Conservation (phyloP, 2,888 invertebrate species). For the Molanna angustata region DNA sequence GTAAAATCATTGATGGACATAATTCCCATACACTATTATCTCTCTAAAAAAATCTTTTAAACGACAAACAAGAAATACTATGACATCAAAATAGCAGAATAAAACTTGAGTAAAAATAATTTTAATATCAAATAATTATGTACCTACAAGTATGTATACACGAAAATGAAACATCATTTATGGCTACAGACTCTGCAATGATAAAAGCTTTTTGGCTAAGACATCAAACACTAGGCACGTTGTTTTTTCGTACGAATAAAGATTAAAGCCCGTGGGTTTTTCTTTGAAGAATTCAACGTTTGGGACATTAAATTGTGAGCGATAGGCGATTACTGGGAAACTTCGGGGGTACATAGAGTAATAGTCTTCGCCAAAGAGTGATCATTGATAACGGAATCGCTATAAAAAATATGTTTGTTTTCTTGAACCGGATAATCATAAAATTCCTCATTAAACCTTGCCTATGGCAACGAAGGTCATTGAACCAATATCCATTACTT, state of each 20-base stretch:
- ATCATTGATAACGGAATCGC: background rate
- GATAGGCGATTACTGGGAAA: constrained; percentile 7
- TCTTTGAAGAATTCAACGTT: constrained; percentile 22
- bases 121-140: too few species aligned
- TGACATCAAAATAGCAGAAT: too few species aligned
- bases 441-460: background rate
- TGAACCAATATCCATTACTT: background rate
- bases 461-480: background rate
- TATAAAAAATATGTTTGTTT: background rate
- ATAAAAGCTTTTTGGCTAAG: constrained; percentile 28
- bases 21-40: too few species aligned
- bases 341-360: background rate
- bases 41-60: too few species aligned
- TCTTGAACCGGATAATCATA: background rate
- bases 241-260: constrained; percentile 17
- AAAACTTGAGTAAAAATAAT: too few species aligned
- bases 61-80: too few species aligned
- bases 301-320: constrained; percentile 14
- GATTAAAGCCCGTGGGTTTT: constrained; percentile 17
- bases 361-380: background rate
- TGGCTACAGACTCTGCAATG: constrained; percentile 5
- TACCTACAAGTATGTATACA: too few species aligned
- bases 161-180: background rate
- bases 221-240: constrained; percentile 25
- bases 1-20: too few species aligned